Evolutionary conservation across 2,797 vertebrate species (phyloP).

Genomic region (Rhinella marina): DNA sequence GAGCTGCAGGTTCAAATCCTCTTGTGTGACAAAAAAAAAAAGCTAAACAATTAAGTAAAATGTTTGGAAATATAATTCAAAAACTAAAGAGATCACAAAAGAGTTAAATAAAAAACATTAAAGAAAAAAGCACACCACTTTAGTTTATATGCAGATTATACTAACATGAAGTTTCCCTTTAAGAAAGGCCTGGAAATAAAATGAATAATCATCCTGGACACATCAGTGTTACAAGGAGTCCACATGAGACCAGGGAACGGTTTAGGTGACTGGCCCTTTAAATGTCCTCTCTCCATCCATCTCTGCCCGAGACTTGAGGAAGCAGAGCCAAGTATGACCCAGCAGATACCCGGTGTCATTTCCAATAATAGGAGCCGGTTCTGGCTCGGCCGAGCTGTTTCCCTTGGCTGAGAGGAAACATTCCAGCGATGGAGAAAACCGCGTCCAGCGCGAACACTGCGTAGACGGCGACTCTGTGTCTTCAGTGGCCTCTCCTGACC

Average conservation of each 20-base stretch:
- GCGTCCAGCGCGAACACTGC: background rate
- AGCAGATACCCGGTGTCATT: slow-evolving; percentile 23
- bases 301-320: background rate
- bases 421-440: slow-evolving; percentile 23
- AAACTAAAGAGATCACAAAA: too few species aligned
- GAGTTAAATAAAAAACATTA: too few species aligned
- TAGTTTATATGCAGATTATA: too few species aligned
- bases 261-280: background rate
- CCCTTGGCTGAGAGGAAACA: slow-evolving; percentile 15
- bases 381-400: slow-evolving; percentile 18
- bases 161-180: background rate
- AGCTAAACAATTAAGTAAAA: too few species aligned
- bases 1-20: too few species aligned
- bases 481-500: background rate
- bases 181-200: background rate
- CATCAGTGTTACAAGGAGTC: background rate
- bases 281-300: background rate
- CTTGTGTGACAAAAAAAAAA: too few species aligned
- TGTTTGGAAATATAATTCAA: too few species aligned
- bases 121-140: too few species aligned
- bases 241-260: background rate
- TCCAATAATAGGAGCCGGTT: slow-evolving; percentile 37
- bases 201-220: background rate
- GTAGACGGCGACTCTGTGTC: background rate
- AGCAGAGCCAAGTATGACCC: slow-evolving; percentile 15